Evolutionary conservation across 2,113 vertebrate species (phyloP), one percentile per base, ranked within the genome.

Genomic region (Progne subis): DNA sequence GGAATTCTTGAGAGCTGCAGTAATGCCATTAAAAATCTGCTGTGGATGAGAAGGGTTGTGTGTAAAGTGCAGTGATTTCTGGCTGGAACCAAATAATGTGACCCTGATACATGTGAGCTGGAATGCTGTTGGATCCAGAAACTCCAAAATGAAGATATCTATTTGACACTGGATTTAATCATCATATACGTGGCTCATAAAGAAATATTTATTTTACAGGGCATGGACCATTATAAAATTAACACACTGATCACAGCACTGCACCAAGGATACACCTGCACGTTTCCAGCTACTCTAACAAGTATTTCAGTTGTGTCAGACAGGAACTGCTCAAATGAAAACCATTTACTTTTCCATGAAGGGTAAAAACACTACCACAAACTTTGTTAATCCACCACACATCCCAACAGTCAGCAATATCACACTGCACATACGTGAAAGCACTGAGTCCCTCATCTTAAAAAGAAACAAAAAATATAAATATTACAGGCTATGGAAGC

Each of bases 121-220:
- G 29, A 74, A 81, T 0, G 0, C 43, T 50, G 20, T 0, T 64
- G 39, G 43, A 69, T 29, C 70, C 49, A 82, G 34, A n/a, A 56
- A 61, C 23, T 69, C 14, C 29, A 26, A 24, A 53, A 82, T 14
- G 19, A 55, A 75, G 17, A 3, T 11, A 75, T 14, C 12, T 39
- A 8, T 65, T 15, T 59, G 47, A 39, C 5, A 81, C 56, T 46
- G 28, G 37, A 28, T 52, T 74, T 71, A 63, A 12, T 55, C 32
- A 63, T 67, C 15, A 13, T 4, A 0, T 12, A 46, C 46, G 23
- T 8, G 25, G 6, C 10, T 82, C n/a, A 50, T 3, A 82, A 65
- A 86, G 11, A 60, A 78, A 85, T 23, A 26, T 3, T 47, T 24
- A 13, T 49, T 56, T 63, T 31, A 44, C 14, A 82, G 18, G 11